These are phyloP conservation scores for Chymomyza fuscimana DNA, from an alignment of 2,888 invertebrate genomes.

Conservation along the genomic window DNA sequence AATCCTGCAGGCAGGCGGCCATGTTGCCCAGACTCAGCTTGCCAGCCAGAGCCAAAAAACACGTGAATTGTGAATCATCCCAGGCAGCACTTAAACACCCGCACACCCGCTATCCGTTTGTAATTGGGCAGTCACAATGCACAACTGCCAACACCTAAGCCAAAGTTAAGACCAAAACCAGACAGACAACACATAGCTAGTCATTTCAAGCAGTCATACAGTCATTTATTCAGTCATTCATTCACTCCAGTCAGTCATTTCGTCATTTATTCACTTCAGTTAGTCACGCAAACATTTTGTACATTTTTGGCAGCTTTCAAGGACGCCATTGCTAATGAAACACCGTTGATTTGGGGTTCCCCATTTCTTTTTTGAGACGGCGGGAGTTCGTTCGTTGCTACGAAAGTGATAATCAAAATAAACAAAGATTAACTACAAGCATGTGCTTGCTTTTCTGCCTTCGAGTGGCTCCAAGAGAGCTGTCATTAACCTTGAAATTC, in stretches of 20 bases:
- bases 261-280: conserved; percentile 30
- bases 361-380: neutral
- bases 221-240: conserved; percentile 30
- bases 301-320: conserved; percentile 48
- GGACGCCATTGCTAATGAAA: conserved; percentile 40
- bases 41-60: neutral
- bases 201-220: conserved; percentile 8
- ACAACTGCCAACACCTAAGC: conserved; percentile 17
- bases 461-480: conserved; percentile 22
- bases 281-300: conserved; percentile 35
- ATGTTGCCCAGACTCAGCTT: conserved; percentile 17
- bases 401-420: conserved; percentile 73
- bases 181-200: conserved; percentile 24
- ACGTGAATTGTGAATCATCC: conserved; percentile 45
- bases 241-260: conserved; percentile 14
- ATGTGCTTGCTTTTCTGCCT: conserved; percentile 10
- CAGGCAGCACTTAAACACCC: conserved; percentile 1
- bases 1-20: conserved; percentile 44
- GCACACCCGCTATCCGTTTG: neutral
- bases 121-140: neutral
- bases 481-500: conserved; percentile 58
- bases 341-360: neutral
- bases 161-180: neutral
- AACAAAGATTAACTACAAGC: conserved; percentile 58
- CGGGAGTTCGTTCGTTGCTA: conserved; percentile 8